Percentiles rank a stretch among this genome's conserved stretches.
Conservation (phyloP, 2,888 invertebrate genomes). For the Hirtodrosophila cameraria region DNA sequence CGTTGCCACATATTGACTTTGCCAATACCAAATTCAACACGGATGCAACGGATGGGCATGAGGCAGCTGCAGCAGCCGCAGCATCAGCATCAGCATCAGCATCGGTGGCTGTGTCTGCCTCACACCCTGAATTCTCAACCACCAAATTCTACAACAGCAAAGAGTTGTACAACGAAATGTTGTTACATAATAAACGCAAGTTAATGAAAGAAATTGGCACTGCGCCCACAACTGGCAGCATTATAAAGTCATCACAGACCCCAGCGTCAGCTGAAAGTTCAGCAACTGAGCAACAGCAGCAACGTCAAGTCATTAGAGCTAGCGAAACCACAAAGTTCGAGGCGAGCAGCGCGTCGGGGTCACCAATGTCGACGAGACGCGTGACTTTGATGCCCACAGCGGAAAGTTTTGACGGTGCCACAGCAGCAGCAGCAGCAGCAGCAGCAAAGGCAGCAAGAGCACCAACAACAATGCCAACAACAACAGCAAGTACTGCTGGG, state of each 20-base stretch:
- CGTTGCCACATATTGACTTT: conserved; percentile 81
- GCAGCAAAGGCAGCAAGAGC: conserved; percentile 10
- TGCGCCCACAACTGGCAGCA: conserved; percentile 34
- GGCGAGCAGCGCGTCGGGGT: conserved; percentile 18
- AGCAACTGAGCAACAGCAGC: conserved; percentile 35
- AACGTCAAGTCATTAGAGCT: conserved; percentile 51
- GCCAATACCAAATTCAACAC: conserved; percentile 83
- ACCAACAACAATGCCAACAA: background rate
- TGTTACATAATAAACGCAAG: conserved; percentile 78
- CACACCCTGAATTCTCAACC: conserved; percentile 83
- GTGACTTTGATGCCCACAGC: conserved; percentile 69
- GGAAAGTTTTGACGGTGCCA: conserved; percentile 47
- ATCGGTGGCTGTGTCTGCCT: conserved; percentile 24
- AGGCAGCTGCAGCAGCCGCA: conserved; percentile 3
- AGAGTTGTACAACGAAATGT: conserved; percentile 83
- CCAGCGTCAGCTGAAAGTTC: conserved; percentile 45
- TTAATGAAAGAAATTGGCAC: conserved; percentile 61
- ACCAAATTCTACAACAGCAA: conserved; percentile 84
- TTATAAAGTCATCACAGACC: conserved; percentile 63
- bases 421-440: conserved; percentile 20
- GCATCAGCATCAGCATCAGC: background rate
- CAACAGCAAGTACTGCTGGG: conserved; percentile 28
- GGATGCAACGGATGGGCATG: conserved; percentile 51
- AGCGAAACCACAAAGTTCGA: conserved; percentile 49
- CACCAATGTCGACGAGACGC: conserved; percentile 34